phyloP scores from a whole-genome alignment of 2,797 vertebrate genomes.

The Macroramphosus scolopax region DNA sequence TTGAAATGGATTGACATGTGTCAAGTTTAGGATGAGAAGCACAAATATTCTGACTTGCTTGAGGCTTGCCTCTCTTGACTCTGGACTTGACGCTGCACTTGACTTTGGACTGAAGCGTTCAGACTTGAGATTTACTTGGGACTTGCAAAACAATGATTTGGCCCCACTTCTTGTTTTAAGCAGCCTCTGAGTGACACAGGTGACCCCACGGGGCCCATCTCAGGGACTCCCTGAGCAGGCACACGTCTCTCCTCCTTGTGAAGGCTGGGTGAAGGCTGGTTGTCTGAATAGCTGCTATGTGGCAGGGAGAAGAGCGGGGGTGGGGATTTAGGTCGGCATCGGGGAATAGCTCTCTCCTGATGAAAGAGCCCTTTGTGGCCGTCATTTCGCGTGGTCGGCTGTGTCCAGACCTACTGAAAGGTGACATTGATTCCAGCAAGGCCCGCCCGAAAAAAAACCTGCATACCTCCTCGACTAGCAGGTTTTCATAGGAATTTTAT shows the following conservation, averaged over 20 bases:
- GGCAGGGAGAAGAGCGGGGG: slow-evolving; percentile 9
- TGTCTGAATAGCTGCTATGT: slow-evolving; percentile 52
- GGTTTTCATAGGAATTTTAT: slow-evolving; percentile 56
- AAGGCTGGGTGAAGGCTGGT: slow-evolving; percentile 46
- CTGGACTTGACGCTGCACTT: no score
- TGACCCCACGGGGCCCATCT: slow-evolving; percentile 3
- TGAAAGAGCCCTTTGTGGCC: slow-evolving; percentile 78
- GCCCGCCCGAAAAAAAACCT: slow-evolving; percentile 62
- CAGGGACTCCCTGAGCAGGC: slow-evolving; percentile 32
- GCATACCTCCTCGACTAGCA: slow-evolving; percentile 52
- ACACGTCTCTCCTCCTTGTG: slow-evolving; percentile 41
- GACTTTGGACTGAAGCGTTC: no score
- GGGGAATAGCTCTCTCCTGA: slow-evolving; percentile 44
- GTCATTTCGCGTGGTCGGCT: slow-evolving; percentile 39
- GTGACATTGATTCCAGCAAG: slow-evolving; percentile 74
- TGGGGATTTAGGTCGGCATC: slow-evolving; percentile 64
- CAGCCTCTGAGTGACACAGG: no score
- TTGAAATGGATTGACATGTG: no score
- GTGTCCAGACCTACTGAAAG: slow-evolving; percentile 69
- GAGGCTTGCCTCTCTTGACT: no score
- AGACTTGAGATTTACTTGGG: no score
- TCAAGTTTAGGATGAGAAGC: no score
- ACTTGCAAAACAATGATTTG: no score
- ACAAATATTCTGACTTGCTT: no score
- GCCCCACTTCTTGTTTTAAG: no score